A percentile compares a stretch with the other conserved stretches of the same genome.
phyloP scores from a whole-genome alignment of 2,888 invertebrate species.

The Azorinus chamasolen region DNA sequence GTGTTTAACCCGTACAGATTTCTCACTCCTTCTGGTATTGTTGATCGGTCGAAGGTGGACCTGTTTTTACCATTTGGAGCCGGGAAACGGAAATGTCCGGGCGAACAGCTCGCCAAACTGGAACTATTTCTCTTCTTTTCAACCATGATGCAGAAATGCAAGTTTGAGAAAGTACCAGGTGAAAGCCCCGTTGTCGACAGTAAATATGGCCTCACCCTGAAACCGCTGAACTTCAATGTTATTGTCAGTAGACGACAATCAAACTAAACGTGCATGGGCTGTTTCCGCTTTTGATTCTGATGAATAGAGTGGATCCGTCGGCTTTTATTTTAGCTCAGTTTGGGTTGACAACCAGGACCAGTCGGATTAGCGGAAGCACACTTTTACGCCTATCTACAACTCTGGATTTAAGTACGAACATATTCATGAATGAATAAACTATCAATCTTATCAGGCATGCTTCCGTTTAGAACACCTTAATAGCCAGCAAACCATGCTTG shows the following conservation, averaged over 20 bases:
- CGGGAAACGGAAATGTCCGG: conserved; percentile 81
- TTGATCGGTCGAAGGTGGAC: conserved; percentile 66
- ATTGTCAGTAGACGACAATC: conserved; percentile 50
- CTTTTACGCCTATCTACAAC: too few relatives aligned
- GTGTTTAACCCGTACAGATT: conserved; percentile 78
- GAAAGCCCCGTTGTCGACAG: conserved; percentile 69
- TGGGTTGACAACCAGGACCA: too few relatives aligned
- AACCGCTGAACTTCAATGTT: conserved; percentile 72
- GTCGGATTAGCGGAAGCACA: too few relatives aligned
- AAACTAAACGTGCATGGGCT: too few relatives aligned
- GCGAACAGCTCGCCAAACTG: conserved; percentile 79
- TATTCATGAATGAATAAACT: too few relatives aligned
- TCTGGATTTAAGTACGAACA: too few relatives aligned
- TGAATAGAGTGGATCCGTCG: too few relatives aligned
- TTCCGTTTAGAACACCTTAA: too few relatives aligned
- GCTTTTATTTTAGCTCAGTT: too few relatives aligned
- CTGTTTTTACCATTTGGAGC: conserved; percentile 78
- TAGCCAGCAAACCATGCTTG: too few relatives aligned
- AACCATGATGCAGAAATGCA: conserved; percentile 76
- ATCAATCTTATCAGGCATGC: too few relatives aligned
- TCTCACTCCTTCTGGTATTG: conserved; percentile 57
- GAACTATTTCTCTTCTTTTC: conserved; percentile 81
- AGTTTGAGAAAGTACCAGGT: conserved; percentile 63
- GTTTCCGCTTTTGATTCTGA: too few relatives aligned
- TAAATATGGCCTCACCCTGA: conserved; percentile 77